phyloP scores from a whole-genome alignment of 1,140 invertebrate genomes.

The Hetaerina americana region DNA sequence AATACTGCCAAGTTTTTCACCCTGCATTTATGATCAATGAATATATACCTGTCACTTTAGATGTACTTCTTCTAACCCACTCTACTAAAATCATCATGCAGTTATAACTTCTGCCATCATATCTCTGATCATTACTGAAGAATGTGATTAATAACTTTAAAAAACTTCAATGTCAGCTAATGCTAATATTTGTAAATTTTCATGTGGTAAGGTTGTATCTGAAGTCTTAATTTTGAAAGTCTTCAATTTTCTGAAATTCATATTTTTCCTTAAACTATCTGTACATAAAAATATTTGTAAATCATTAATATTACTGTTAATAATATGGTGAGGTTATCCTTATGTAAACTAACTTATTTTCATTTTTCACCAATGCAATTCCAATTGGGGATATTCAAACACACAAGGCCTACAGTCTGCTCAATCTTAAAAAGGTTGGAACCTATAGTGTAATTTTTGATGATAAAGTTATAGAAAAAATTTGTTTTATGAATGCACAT shows the following conservation, averaged over 20 bases:
- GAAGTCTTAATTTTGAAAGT: not conserved
- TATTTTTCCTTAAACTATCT: not conserved
- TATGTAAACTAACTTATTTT: constrained; percentile 7
- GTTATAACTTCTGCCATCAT: not conserved
- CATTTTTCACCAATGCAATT: constrained; percentile 3
- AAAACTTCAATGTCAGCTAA: not conserved
- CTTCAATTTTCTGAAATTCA: not conserved
- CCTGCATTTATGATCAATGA: not conserved
- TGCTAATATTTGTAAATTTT: not conserved
- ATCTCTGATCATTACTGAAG: not conserved
- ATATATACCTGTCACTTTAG: not conserved
- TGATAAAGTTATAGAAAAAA: not conserved
- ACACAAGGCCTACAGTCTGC: constrained; percentile 25
- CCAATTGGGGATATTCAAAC: constrained; percentile 7
- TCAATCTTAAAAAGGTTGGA: constrained; percentile 36
- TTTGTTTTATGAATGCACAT: not conserved
- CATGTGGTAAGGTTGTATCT: not conserved
- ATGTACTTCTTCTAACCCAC: not conserved
- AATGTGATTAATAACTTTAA: not conserved
- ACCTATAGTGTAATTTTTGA: constrained; percentile 2
- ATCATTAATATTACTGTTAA: not conserved
- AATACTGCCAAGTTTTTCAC: not conserved
- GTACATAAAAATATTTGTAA: not conserved
- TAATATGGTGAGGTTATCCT: not conserved
- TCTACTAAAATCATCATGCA: not conserved